Base-by-base conservation (phyloP, 1,140 invertebrate genomes). In the Druon quercuslanigerum region DNA sequence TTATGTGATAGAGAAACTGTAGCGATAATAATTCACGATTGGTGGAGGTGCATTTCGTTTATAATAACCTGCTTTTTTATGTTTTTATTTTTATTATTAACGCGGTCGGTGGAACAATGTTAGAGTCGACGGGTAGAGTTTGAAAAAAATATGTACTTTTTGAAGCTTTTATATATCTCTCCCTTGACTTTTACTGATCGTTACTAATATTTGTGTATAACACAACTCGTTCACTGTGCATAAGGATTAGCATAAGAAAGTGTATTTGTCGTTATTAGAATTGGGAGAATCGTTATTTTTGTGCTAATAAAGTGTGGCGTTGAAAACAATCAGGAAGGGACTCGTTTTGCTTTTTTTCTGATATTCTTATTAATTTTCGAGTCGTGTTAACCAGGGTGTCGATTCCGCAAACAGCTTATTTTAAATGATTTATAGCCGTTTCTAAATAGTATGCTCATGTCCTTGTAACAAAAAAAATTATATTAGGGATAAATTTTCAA, bases 201-300 rank as follows among this genome's bases (percentile, higher is more conserved):
- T 54, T n/a, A 54, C n/a, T 54, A 54, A 54, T 54, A 54, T 17
- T 54, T 54, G 9, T 54, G n/a, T 54, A 54, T n/a, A 54, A 54
- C n/a, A 54, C 17, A 17, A 54, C 19, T 54, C 19, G 52, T 54
- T 54, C 19, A 54, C 52, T 54, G 17, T 17, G 52, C 2, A 54
- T 56, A 3, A 20, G 13, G 17, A 54, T 19, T 19, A 54, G 14
- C 19, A 54, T 46, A n/a, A 40, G n/a, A 16, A 66, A 66, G 5
- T n/a, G 25, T 66, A 40, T n/a, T n/a, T 6, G 4, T 25, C 8
- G 13, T 66, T 8, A 60, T 33, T 14, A 60, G 13, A 60, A 0
- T 40, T 66, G 33, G 9, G 40, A 40, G 25, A 66, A 66, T 40
- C 33, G 5, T 8, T 16, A 66, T 33, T 33, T 33, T 33, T 14